Evolutionary conservation across 2,888 invertebrate genomes (phyloP).

Genomic region (Crossocerus cetratus): DNA sequence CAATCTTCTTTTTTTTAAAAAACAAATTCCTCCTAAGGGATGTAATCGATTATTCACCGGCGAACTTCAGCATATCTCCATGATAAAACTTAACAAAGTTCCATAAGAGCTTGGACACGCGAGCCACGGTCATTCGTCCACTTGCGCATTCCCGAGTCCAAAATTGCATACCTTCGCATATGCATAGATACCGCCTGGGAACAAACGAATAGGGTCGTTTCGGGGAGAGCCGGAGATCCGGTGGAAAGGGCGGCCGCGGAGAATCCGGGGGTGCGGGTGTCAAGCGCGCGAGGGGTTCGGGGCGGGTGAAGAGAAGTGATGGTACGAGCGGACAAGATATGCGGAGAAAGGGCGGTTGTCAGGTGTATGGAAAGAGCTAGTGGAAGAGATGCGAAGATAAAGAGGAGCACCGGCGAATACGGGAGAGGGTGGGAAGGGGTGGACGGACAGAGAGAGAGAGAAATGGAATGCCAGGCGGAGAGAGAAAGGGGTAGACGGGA

Average conservation of each 20-base stretch:
- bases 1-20: no score
- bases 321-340: constrained; percentile 47
- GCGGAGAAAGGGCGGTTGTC: constrained; percentile 15
- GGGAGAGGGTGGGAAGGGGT: constrained; percentile 42
- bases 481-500: constrained; percentile 37
- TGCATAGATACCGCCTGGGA: constrained; percentile 55
- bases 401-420: constrained; percentile 33
- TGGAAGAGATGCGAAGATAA: neutral
- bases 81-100: neutral
- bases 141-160: constrained; percentile 60
- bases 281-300: constrained; percentile 10
- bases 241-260: constrained; percentile 31
- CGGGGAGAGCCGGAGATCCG: constrained; percentile 47
- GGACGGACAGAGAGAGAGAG: constrained; percentile 14
- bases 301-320: constrained; percentile 17
- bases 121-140: constrained; percentile 34
- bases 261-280: constrained; percentile 28
- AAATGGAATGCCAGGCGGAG: constrained; percentile 24
- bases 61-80: neutral
- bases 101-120: neutral
- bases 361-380: neutral
- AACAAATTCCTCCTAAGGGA: no score
- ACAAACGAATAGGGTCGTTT: constrained; percentile 66
- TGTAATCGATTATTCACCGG: neutral
- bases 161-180: constrained; percentile 64